These are phyloP conservation scores for Centropristis striata DNA, from an alignment of 2,113 vertebrate genomes.

Conservation along the genomic window DNA sequence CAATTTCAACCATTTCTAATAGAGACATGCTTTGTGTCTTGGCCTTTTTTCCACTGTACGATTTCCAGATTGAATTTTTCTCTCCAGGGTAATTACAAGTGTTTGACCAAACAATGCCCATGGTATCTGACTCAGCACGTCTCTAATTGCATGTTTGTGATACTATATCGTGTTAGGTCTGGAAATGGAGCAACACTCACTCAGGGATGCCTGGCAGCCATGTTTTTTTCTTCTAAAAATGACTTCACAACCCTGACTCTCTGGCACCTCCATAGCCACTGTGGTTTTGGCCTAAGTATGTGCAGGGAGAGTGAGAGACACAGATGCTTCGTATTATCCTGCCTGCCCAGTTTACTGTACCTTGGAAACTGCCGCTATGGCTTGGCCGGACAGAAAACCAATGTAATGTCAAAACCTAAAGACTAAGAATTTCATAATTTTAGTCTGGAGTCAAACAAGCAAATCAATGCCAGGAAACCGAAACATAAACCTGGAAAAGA, in stretches of 20 bases:
- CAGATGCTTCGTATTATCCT: conserved; percentile 75
- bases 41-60: conserved; percentile 18
- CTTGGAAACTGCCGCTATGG: conserved; percentile 52
- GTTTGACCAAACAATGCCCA: conserved; percentile 70
- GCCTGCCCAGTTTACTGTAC: conserved; percentile 38
- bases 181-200: conserved; percentile 50
- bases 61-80: conserved; percentile 34
- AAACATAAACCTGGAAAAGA: conserved; percentile 37
- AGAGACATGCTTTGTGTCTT: conserved; percentile 35
- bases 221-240: conserved; percentile 60
- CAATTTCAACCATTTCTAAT: conserved; percentile 41
- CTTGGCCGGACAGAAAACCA: conserved; percentile 49
- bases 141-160: conserved; percentile 80
- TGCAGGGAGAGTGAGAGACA: conserved; percentile 45
- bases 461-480: conserved; percentile 40
- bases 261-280: conserved; percentile 69
- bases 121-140: conserved; percentile 73
- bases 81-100: conserved; percentile 46
- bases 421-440: conserved; percentile 54
- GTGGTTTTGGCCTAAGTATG: conserved; percentile 45
- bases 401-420: conserved; percentile 39
- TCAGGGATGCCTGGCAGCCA: conserved; percentile 62
- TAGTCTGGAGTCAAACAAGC: conserved; percentile 51
- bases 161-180: conserved; percentile 69
- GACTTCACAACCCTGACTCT: conserved; percentile 63